Evolutionary conservation across 2,888 invertebrate genomes (phyloP).

Genomic region (Eupithecia tripunctaria): DNA sequence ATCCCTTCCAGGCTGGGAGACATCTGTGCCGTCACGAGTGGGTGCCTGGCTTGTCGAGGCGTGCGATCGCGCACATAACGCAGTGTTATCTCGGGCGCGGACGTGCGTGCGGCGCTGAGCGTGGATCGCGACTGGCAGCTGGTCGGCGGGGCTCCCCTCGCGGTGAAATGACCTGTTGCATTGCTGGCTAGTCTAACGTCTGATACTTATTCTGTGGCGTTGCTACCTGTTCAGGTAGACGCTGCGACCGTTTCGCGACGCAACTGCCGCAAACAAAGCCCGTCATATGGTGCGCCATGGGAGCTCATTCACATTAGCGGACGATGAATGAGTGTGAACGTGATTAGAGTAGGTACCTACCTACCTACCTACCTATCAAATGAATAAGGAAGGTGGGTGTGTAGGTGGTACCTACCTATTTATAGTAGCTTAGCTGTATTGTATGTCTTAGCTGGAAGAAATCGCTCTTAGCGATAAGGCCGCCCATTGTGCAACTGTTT

Average conservation of each 20-base stretch:
- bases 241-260: conserved; percentile 69
- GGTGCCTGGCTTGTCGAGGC: conserved; percentile 61
- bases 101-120: conserved; percentile 52
- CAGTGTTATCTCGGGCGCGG: conserved; percentile 49
- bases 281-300: conserved; percentile 63
- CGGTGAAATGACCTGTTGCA: conserved; percentile 80
- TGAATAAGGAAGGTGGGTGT: background rate
- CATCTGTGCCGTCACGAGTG: conserved; percentile 79
- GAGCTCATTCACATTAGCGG: conserved; percentile 25
- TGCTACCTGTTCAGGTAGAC: conserved; percentile 79
- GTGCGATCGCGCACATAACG: conserved; percentile 79
- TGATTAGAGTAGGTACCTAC: background rate
- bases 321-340: conserved; percentile 42
- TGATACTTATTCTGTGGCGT: conserved; percentile 38
- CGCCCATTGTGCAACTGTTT: too few species aligned
- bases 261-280: conserved; percentile 78
- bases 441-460: too few species aligned
- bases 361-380: too few species aligned
- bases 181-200: conserved; percentile 55
- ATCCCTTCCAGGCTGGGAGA: conserved; percentile 81
- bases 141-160: conserved; percentile 61
- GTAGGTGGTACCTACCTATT: too few species aligned
- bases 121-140: conserved; percentile 64
- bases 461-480: too few species aligned
- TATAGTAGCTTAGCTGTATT: too few species aligned